A percentile compares a stretch with the other conserved stretches of the same genome.
Conservation (phyloP, 2,797 vertebrate species). For the Phoeniculus purpureus region DNA sequence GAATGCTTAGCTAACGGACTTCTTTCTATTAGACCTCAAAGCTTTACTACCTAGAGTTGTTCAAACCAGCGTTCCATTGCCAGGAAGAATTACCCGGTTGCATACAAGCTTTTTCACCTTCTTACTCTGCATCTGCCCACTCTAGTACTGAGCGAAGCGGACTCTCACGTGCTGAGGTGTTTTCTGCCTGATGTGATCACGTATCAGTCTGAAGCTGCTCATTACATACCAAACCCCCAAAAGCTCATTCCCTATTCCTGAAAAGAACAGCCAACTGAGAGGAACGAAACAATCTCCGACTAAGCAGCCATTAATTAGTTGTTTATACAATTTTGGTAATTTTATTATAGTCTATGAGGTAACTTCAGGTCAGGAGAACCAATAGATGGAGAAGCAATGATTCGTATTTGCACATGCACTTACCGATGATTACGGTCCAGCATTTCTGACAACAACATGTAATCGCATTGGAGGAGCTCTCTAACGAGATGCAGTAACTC, state of each 20-base stretch:
- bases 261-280: background rate
- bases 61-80: conserved; percentile 63
- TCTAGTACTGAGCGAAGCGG: conserved; percentile 30
- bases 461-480: background rate
- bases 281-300: background rate
- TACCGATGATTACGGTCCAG: background rate
- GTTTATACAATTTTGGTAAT: background rate
- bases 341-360: background rate
- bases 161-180: conserved; percentile 47
- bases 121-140: conserved; percentile 60
- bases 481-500: background rate
- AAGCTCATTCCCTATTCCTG: background rate
- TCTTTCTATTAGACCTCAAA: conserved; percentile 44
- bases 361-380: background rate
- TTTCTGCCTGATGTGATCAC: conserved; percentile 45
- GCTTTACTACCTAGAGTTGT: conserved; percentile 40
- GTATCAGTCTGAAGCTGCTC: conserved; percentile 8
- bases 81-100: conserved; percentile 66
- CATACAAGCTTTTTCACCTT: conserved; percentile 51
- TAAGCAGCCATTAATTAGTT: background rate
- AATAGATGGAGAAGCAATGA: background rate
- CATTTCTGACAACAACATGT: background rate
- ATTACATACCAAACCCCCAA: background rate
- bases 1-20: conserved; percentile 3
- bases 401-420: background rate